phyloP scores from a whole-genome alignment of 2,113 vertebrate genomes.

The Zapornia atra region DNA sequence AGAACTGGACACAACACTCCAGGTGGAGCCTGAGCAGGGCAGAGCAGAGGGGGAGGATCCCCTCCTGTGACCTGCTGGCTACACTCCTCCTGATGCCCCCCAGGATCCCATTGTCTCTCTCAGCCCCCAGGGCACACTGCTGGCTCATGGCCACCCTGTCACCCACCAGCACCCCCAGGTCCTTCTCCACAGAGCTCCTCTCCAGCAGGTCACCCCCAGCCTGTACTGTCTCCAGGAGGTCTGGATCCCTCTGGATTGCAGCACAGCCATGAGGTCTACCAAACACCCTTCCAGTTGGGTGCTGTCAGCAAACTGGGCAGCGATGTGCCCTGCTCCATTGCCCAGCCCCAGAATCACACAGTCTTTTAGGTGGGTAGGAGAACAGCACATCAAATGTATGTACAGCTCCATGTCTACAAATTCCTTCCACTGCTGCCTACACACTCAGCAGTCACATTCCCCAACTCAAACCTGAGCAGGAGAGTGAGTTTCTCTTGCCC shows the following conservation, averaged over 20 bases:
- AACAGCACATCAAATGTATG: background rate
- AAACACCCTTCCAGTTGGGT: background rate
- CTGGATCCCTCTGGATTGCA: background rate
- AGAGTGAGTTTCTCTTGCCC: background rate
- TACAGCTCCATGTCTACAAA: background rate
- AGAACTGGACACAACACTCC: no score
- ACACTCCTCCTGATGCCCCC: no score
- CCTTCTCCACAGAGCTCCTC: no score
- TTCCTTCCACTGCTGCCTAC: background rate
- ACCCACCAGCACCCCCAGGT: no score
- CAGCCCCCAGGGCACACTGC: no score
- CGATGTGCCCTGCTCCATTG: background rate
- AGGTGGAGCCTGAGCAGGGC: no score
- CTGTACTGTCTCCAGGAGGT: background rate
- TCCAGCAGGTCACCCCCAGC: no score
- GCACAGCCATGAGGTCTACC: background rate
- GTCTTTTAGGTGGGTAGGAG: background rate
- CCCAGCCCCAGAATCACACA: background rate
- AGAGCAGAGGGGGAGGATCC: no score
- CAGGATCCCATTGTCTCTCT: no score
- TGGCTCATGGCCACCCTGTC: no score
- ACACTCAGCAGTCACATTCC: background rate
- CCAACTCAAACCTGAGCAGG: background rate
- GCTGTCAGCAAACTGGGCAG: background rate
- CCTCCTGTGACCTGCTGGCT: no score